Base-by-base conservation (phyloP, 64 coral and sea anemone genomes). In the Actinia tenebrosa region DNA sequence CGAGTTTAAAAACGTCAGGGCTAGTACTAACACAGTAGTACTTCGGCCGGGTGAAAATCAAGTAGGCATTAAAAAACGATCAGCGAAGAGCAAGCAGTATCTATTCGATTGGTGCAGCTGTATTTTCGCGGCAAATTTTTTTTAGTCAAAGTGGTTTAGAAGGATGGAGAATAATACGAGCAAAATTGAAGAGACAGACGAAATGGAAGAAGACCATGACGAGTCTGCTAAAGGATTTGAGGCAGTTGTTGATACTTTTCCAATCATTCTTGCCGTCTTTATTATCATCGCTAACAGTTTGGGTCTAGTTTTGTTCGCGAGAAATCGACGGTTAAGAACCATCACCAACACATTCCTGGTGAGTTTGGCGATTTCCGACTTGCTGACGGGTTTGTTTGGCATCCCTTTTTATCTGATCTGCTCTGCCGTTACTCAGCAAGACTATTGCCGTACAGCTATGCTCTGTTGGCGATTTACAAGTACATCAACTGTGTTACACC, bases 261-360 rank as follows among this genome's bases (percentile, higher is more conserved):
- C 93, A 5, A 89, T 95, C 72, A 19, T 92, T 63, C 45, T 95
- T 43, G 87, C 89, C 3, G 64, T 71, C 50, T 52, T 80, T 17
- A 95, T 95, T 16, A 80, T 92, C 78, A 80, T 50, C 10, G 71
- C 87, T 2, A 95, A 95, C 54, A 42, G 77, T 7, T 82, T 88
- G n/a, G 93, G 84, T 16, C 54, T 95, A 10, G 37, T 84, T 15
- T 8, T 94, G 44, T 86, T 94, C 16, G 83, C 71, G 53, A 78
- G 80, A 47, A 83, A 94, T 68, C 80, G 86, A 9, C 71, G 89
- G 26, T 42, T 94, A 45, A 77, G 80, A 45, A 91, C 84, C 53
- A 64, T 94, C 53, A 94, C 93, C 0, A 94, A 94, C 54, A 71
- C 89, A 22, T 90, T 91, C 17, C 89, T 94, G 5, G 86, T 91